phyloP scores from a whole-genome alignment of 2,113 vertebrate genomes.

The Sylvilagus bachmani region DNA sequence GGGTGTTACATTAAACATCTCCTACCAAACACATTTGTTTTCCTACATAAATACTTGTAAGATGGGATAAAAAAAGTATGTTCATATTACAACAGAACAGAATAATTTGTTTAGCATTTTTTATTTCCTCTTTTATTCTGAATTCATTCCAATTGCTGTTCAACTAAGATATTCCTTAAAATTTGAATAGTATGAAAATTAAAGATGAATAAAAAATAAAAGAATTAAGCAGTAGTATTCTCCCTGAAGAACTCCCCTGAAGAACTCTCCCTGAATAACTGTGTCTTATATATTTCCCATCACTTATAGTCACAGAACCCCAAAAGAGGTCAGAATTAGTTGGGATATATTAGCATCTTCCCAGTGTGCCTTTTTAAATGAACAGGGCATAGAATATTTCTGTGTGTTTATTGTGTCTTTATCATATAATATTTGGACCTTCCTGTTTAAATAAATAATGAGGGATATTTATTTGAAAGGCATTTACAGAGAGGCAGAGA shows the following conservation, averaged over 20 bases:
- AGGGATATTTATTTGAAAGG: neutral
- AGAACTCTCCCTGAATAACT: conserved; percentile 32
- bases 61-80: neutral
- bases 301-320: neutral
- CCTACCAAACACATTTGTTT: neutral
- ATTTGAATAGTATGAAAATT: conserved; percentile 56
- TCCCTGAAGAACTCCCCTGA: conserved; percentile 43
- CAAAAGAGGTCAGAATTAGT: conserved; percentile 50
- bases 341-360: neutral
- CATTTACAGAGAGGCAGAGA: no score
- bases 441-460: conserved; percentile 3
- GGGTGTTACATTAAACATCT: neutral
- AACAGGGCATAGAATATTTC: conserved; percentile 18
- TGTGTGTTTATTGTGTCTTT: conserved; percentile 22
- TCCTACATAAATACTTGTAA: neutral
- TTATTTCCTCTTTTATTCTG: neutral
- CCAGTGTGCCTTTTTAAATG: neutral
- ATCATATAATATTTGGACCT: conserved; percentile 20
- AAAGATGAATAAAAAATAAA: conserved; percentile 66
- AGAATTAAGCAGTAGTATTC: conserved; percentile 52
- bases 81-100: neutral
- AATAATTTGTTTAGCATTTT: conserved; percentile 43
- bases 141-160: conserved; percentile 45
- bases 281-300: conserved; percentile 43
- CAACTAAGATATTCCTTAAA: conserved; percentile 41